Evolutionary conservation across 2,888 invertebrate genomes (phyloP), one percentile per base, ranked within the genome.

Genomic region (Seira sanloemensis): DNA sequence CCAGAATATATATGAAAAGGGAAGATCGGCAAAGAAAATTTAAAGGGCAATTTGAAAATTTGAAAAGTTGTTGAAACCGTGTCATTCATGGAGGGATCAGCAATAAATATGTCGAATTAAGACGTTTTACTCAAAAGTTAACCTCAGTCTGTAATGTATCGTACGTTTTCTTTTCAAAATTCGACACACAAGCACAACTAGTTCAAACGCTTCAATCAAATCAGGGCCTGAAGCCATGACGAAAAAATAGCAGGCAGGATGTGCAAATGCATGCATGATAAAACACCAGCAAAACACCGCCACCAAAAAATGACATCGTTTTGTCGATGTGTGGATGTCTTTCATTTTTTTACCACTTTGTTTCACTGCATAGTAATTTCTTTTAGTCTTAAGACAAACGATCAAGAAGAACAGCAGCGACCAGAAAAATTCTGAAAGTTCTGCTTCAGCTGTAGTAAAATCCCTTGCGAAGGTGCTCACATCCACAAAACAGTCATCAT

Each of bases 21-120:
- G 21, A 62, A 21, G 58, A 62, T 62, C 62, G 62, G 21, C 12
- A 62, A 62, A 21, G 62, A 62, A 62, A 62, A 62, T 62, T 62
- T 62, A 62, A 77, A 72, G 71, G 25, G 18, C 25, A 27, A 73
- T 54, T 65, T 72, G 46, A 80, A 80, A 75, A 9, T 72, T 72
- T 78, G 73, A 83, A 83, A 79, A 79, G 69, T 78, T 83, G 72
- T 27, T 75, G 67, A 84, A 84, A 84, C 54, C 71, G 79, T 84
- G 84, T 84, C 84, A 84, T 78, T 84, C 84, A 84, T 84, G 84
- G 84, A 84, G 71, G 79, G 21, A 66, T 66, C 72, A 26, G 78
- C 79, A 50, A 84, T 84, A 84, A 84, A 84, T 76, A 84, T 79
- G 84, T 84, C 84, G 58, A 76, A 84, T 84, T 84, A 79, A 84